A percentile compares a stretch with the other conserved stretches of the same genome.
Conservation (phyloP, 1,140 invertebrate species). For the Cherax destructor region DNA sequence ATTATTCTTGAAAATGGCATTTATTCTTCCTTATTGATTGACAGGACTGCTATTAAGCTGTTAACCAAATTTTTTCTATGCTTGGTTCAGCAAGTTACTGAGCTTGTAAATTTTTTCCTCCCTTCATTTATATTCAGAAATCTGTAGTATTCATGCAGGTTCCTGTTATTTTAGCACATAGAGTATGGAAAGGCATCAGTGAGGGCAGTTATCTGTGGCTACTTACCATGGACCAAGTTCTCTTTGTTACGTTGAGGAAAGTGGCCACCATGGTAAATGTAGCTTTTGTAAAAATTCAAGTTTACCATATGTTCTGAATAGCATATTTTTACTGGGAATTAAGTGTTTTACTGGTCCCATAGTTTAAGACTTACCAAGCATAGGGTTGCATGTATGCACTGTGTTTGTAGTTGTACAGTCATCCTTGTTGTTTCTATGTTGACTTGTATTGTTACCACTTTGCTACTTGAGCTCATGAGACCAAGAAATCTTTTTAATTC, state of each 20-base stretch:
- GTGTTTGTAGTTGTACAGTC: conserved; percentile 65
- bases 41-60: not conserved
- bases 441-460: conserved; percentile 55
- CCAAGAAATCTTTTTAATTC: conserved; percentile 29
- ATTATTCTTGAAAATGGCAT: not conserved
- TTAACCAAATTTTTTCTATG: not conserved
- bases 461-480: conserved; percentile 19
- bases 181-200: not conserved
- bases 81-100: not conserved
- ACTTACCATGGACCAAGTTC: not conserved
- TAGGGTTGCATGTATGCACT: conserved; percentile 62
- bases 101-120: not conserved
- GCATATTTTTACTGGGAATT: conserved; percentile 55
- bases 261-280: conserved; percentile 11
- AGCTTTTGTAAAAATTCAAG: conserved; percentile 31
- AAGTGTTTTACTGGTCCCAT: conserved; percentile 42
- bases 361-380: conserved; percentile 52
- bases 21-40: not conserved
- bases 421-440: conserved; percentile 66
- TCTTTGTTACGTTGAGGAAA: not conserved
- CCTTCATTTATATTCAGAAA: not conserved
- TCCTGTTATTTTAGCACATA: not conserved
- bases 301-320: conserved; percentile 24
- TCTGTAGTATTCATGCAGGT: not conserved
- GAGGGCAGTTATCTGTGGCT: not conserved